phyloP scores from a whole-genome alignment of 2,113 vertebrate genomes.

The Alouatta palliata region DNA sequence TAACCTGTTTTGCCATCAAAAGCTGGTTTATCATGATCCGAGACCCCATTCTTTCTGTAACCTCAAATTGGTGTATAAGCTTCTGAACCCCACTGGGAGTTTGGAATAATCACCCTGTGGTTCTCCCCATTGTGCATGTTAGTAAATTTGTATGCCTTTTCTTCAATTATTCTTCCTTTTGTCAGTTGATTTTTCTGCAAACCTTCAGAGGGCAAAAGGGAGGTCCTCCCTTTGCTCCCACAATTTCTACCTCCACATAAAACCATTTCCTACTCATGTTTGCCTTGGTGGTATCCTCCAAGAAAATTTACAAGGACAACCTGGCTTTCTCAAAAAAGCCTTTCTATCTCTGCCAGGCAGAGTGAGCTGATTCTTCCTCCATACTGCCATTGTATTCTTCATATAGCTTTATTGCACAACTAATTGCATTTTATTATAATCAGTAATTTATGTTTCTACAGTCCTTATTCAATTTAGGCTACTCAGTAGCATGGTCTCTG shows the following conservation, averaged over 20 bases:
- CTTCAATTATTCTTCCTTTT: background rate
- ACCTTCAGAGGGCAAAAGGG: background rate
- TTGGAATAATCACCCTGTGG: background rate
- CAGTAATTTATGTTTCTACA: background rate
- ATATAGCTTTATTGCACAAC: background rate
- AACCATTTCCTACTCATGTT: background rate
- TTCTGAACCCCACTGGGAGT: background rate
- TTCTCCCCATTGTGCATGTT: background rate
- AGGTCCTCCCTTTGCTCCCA: background rate
- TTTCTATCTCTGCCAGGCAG: background rate
- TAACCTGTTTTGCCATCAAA: background rate
- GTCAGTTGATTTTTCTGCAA: background rate
- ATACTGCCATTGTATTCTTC: background rate
- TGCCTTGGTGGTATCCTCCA: background rate
- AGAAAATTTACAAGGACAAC: background rate
- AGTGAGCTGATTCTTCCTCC: background rate
- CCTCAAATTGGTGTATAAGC: background rate
- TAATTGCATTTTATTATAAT: background rate
- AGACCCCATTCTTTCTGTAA: background rate
- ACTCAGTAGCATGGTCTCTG: background rate
- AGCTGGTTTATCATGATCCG: background rate
- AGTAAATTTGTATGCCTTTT: background rate
- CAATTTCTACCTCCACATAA: background rate
- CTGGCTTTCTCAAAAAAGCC: background rate
- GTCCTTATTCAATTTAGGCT: background rate